Evolutionary conservation across 2,113 vertebrate genomes (phyloP).

Genomic region (Lathamus discolor): DNA sequence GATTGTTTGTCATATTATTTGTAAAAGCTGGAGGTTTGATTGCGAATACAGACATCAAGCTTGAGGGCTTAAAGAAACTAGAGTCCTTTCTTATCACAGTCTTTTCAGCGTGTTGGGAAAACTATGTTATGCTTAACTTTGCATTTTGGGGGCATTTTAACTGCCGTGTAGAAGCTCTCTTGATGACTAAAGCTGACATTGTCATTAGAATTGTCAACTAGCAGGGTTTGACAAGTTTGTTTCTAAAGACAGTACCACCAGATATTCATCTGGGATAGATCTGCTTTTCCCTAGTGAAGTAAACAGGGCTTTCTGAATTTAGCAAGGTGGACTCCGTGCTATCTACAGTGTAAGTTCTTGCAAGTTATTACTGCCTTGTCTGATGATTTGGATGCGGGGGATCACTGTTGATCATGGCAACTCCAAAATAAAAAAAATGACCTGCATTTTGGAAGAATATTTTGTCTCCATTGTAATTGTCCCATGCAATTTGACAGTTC

Average conservation of each 20-base stretch:
- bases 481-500: neutral
- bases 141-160: neutral
- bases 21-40: neutral
- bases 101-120: neutral
- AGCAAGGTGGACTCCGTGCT: neutral
- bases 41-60: neutral
- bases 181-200: neutral
- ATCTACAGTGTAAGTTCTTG: neutral
- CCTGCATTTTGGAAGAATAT: slow-evolving; percentile 28
- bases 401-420: neutral
- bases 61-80: neutral
- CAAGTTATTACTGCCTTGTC: neutral
- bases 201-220: neutral
- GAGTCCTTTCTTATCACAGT: neutral
- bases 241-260: neutral
- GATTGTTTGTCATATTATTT: neutral
- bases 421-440: slow-evolving; percentile 41
- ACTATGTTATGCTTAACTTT: neutral
- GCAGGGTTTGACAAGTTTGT: neutral
- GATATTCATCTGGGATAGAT: neutral
- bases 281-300: neutral
- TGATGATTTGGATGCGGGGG: slow-evolving; percentile 3
- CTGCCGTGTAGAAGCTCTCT: neutral
- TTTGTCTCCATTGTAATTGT: slow-evolving; percentile 45
- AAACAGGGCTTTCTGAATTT: neutral